Conservation (phyloP, 2,888 invertebrate species). For the Nemotelus pantherinus region DNA sequence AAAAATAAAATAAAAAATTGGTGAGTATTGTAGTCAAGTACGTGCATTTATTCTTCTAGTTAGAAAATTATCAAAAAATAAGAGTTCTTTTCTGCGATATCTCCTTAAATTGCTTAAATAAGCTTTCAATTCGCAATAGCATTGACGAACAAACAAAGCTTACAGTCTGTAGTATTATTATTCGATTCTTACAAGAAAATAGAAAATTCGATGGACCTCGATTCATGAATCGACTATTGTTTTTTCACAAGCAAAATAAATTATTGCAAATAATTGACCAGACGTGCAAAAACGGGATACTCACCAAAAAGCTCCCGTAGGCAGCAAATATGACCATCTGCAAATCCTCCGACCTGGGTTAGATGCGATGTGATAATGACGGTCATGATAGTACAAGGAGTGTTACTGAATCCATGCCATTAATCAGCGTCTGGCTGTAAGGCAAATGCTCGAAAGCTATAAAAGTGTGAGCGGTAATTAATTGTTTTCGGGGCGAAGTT, state of each 20-base stretch:
- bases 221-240: no score
- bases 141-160: no score
- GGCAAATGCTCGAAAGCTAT: conserved; percentile 28
- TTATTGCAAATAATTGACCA: conserved; percentile 11
- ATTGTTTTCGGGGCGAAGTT: conserved; percentile 28
- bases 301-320: background rate
- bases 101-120: no score
- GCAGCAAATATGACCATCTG: background rate
- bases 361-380: conserved; percentile 9
- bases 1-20: no score
- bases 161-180: no score
- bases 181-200: no score
- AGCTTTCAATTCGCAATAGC: no score
- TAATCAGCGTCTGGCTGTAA: conserved; percentile 38
- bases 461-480: conserved; percentile 37
- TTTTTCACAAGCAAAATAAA: background rate
- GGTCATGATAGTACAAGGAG: conserved; percentile 21
- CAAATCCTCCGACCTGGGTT: background rate
- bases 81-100: no score
- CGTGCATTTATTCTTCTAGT: no score
- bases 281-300: background rate
- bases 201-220: no score
- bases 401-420: conserved; percentile 33
- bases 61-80: no score
- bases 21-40: no score